Evolutionary conservation across 2,113 vertebrate genomes (phyloP), one percentile per base, ranked within the genome.

Genomic region (Macquaria australasica): DNA sequence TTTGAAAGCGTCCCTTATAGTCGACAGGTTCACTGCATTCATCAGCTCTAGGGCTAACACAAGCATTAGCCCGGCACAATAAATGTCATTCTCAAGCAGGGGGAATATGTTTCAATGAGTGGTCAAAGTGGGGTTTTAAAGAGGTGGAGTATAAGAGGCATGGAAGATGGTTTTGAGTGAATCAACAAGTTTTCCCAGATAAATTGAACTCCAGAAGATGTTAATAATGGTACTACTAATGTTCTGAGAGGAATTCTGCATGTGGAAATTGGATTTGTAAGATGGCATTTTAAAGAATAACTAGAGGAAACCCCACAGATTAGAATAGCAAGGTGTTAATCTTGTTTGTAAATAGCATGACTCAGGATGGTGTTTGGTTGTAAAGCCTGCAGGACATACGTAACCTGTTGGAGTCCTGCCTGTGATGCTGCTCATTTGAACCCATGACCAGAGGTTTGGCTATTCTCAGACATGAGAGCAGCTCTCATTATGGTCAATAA

Each of bases 401-500:
- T 81, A 84, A 89, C 87, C 83, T 74, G 82, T 60, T 75, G 77
- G 73, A 81, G n/a, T 77, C 41, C 8, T 34, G 82, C 56, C 63
- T 31, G 25, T 59, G 69, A 75, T 73, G 69, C 79, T 70, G 82
- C 79, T 72, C 34, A 31, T 77, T 74, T 70, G n/a, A 55, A 69
- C 56, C 56, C 56, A 75, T 25, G 25, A 72, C 48, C 55, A 59
- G 41, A 43, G 79, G 60, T 82, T 78, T 60, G 60, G 81, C 63
- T 82, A 77, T 85, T 83, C 67, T 74, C 51, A 56, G 82, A 85
- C 70, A 76, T 62, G 71, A 77, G 39, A 88, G 64, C 73, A 58
- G 74, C 82, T 69, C 39, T 86, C 79, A 71, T 77, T 72, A 63
- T 48, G 25, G 71, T 92, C 88, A 75, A 90, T 89, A 82, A 73